Evolutionary conservation across 2,113 vertebrate genomes (phyloP).

Genomic region (Rhinogobius similis): DNA sequence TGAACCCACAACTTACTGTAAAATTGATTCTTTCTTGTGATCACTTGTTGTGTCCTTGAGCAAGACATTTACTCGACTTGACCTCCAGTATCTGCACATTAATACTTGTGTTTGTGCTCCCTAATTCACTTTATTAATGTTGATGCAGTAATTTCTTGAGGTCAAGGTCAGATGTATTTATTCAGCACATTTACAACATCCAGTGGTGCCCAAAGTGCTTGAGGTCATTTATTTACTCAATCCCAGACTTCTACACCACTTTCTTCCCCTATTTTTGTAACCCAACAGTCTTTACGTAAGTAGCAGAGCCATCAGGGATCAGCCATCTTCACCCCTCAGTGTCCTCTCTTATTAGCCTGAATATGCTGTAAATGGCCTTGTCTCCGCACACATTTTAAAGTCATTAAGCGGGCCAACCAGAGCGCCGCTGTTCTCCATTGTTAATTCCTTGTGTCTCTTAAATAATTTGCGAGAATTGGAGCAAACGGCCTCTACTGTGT

Average conservation of each 20-base stretch:
- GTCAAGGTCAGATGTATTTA: too few relatives aligned
- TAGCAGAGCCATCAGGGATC: background rate
- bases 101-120: too few relatives aligned
- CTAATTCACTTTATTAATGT: too few relatives aligned
- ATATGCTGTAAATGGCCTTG: background rate
- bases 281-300: background rate
- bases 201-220: too few relatives aligned
- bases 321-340: background rate
- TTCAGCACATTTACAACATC: too few relatives aligned
- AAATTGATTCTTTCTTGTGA: too few relatives aligned
- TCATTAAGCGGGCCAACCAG: background rate
- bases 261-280: background rate
- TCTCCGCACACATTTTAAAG: background rate
- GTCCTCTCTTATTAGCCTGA: background rate
- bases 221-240: too few relatives aligned
- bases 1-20: too few relatives aligned
- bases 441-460: background rate
- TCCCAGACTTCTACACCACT: background rate
- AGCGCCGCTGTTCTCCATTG: background rate
- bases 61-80: too few relatives aligned
- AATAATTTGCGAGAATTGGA: conserved; percentile 8
- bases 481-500: background rate
- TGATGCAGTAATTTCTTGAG: too few relatives aligned
- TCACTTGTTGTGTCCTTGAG: too few relatives aligned
- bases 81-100: too few relatives aligned